phyloP scores from a whole-genome alignment of 2,797 vertebrate species.

The Delichon dasypus region DNA sequence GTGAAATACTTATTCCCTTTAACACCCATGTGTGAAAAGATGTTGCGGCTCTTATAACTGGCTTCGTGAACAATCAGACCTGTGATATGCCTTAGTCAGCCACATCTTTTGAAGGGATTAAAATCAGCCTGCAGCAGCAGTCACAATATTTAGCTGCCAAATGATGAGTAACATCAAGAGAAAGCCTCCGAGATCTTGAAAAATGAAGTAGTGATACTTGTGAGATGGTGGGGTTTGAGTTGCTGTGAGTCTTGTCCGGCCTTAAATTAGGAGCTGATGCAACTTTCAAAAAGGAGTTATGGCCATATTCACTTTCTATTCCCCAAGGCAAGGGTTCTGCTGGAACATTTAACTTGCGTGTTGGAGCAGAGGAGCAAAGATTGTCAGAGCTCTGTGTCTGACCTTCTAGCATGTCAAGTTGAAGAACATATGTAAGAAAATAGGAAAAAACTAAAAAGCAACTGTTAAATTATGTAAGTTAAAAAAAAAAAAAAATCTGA shows the following conservation, averaged over 20 bases:
- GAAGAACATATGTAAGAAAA: not conserved
- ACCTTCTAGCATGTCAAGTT: not conserved
- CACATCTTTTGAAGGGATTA: not conserved
- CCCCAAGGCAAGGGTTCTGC: not conserved
- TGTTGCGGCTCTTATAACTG: not conserved
- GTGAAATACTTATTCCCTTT: not conserved
- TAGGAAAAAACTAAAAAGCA: not conserved
- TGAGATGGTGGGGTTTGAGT: not conserved
- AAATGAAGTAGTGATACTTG: not conserved
- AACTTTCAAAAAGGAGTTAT: not conserved
- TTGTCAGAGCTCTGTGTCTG: not conserved
- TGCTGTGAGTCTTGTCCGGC: not conserved
- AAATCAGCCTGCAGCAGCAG: not conserved
- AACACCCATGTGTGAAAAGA: not conserved
- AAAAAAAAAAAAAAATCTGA: not conserved
- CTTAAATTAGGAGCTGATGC: not conserved
- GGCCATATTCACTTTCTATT: not conserved
- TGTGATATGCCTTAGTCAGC: not conserved
- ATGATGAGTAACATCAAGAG: not conserved
- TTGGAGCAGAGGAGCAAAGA: not conserved
- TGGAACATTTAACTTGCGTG: not conserved
- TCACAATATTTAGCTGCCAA: not conserved
- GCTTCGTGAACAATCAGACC: not conserved
- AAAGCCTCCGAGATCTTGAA: not conserved
- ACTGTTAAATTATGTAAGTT: not conserved